Evolutionary conservation across 1,140 invertebrate species (phyloP).

Genomic region (Macrobrachium rosenbergii): DNA sequence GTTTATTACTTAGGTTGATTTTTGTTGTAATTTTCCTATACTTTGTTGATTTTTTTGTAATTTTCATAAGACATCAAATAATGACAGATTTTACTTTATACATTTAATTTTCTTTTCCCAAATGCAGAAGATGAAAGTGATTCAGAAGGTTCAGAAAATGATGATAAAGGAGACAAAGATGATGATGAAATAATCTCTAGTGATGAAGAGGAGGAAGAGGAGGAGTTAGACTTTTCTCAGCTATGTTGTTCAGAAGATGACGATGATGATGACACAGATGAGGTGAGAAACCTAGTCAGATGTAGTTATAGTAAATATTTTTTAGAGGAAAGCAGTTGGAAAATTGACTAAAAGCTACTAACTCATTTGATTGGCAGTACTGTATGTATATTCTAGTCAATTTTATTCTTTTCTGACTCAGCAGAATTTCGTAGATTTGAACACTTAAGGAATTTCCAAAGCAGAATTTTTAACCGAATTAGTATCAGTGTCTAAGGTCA

Average conservation of each 20-base stretch:
- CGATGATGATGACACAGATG: conserved; percentile 51
- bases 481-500: too few species aligned
- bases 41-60: too few species aligned
- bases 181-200: conserved; percentile 29
- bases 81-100: background rate
- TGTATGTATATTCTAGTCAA: background rate
- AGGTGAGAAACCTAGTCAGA: conserved; percentile 27
- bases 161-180: conserved; percentile 28
- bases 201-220: conserved; percentile 54
- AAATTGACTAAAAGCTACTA: too few species aligned
- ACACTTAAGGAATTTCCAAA: too few species aligned
- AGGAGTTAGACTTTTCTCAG: conserved; percentile 54
- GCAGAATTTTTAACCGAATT: too few species aligned
- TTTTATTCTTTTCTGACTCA: too few species aligned
- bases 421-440: too few species aligned
- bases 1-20: too few species aligned
- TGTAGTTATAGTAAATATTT: background rate
- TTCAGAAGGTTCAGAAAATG: conserved; percentile 42
- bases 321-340: too few species aligned
- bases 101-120: background rate
- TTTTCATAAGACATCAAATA: too few species aligned
- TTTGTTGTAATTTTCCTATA: too few species aligned
- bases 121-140: conserved; percentile 40
- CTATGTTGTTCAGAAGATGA: conserved; percentile 60
- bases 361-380: too few species aligned